A percentile compares a stretch with the other conserved stretches of the same genome.
phyloP scores from a whole-genome alignment of 2,113 vertebrate species.

The Leuciscus idus region DNA sequence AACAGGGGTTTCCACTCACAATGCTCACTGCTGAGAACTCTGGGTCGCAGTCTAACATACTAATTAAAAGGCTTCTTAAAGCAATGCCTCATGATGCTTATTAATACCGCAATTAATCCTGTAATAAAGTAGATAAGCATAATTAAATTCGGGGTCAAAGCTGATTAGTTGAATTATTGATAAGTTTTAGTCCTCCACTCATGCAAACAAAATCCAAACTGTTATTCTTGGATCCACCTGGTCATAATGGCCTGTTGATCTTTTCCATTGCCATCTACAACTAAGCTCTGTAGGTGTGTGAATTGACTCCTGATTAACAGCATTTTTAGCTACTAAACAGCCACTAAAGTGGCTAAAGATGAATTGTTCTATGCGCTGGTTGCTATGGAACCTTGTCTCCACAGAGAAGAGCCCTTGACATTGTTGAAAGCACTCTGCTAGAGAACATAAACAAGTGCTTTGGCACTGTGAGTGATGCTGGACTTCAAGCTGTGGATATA shows the following conservation, averaged over 20 bases:
- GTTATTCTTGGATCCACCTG: neutral
- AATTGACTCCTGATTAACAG: neutral
- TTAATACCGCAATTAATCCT: neutral
- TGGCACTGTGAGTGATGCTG: neutral
- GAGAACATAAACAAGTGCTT: conserved; percentile 15
- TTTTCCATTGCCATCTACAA: neutral
- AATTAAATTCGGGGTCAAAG: neutral
- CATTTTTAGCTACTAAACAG: neutral
- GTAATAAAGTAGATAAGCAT: neutral
- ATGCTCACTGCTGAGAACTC: conserved; percentile 58
- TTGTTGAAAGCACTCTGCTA: conserved; percentile 14
- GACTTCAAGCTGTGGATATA: conserved; percentile 11
- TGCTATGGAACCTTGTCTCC: conserved; percentile 67
- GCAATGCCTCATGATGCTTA: neutral
- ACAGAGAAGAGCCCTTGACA: conserved; percentile 49
- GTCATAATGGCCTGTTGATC: neutral
- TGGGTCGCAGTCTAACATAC: neutral
- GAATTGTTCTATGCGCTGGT: conserved; percentile 49
- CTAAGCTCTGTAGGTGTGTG: neutral
- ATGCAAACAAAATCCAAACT: neutral
- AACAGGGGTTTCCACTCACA: conserved; percentile 48
- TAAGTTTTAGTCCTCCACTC: neutral
- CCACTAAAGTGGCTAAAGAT: neutral
- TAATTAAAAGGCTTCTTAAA: conserved; percentile 9
- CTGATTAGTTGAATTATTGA: neutral